Conservation (phyloP, 1,140 invertebrate genomes). For the Coboldia fuscipes region DNA sequence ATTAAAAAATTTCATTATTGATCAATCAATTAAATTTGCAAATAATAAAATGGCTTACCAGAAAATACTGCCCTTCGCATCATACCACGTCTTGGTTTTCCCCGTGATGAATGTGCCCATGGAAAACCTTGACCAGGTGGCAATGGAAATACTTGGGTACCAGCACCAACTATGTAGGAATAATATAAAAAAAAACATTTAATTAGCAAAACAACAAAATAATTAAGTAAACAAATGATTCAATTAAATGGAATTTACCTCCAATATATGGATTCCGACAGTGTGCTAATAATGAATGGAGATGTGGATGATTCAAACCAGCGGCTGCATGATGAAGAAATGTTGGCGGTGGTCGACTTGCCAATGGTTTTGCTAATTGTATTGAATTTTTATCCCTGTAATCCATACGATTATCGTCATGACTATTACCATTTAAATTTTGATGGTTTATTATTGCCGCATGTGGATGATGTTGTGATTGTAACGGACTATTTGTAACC, state of each 20-base stretch:
- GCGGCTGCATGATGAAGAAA: constrained; percentile 26
- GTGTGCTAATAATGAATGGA: constrained; percentile 23
- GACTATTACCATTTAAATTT: no score
- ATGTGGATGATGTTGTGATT: no score
- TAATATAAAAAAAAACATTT: background rate
- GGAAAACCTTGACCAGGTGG: constrained; percentile 42
- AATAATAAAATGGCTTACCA: constrained; percentile 9
- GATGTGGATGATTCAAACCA: constrained; percentile 22
- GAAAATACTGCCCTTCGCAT: constrained; percentile 74
- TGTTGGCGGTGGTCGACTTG: constrained; percentile 25
- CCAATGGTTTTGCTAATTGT: constrained; percentile 30
- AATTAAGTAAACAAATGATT: background rate
- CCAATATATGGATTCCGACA: constrained; percentile 30
- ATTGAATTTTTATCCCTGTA: no score
- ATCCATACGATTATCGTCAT: no score
- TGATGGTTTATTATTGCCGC: no score
- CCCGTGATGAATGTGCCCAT: constrained; percentile 54
- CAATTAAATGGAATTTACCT: constrained; percentile 17
- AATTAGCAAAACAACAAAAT: background rate
- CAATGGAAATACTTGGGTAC: constrained; percentile 36
- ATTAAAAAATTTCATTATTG: background rate
- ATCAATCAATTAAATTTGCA: background rate
- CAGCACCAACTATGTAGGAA: constrained; percentile 15
- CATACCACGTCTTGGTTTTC: constrained; percentile 79
- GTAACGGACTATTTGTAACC: no score